Evolutionary conservation across 2,113 vertebrate species (phyloP), one percentile per base, ranked within the genome.

Genomic region (Desmodus rotundus): DNA sequence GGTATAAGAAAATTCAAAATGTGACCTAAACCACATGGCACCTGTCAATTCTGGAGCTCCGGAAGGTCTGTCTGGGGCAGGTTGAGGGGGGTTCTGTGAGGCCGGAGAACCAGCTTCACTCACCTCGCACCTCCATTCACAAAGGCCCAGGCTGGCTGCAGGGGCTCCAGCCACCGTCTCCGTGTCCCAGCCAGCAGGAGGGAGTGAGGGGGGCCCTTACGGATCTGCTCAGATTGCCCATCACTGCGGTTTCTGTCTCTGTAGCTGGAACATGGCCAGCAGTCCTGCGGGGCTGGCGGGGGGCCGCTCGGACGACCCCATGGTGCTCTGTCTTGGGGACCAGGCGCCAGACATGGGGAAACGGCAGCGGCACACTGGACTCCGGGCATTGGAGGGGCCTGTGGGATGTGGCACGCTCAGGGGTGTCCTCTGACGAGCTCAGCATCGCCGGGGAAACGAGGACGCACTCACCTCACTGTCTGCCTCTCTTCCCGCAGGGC

Each of bases 401-500:
- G 43, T 0, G 6, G 76, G 97, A 93, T 26, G 38, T 16, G 41
- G 94, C 83, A 77, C 80, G 89, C 95, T 95, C 95, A 14, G 41
- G 91, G 96, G 89, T 70, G 91, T 96, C 20, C 24, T 85, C 80
- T 72, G 47, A 56, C 80, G 86, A 81, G 41, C 72, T 95, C 78
- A 43, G 84, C 86, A 89, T 63, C 82, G 3, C 2, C 0, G 7
- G 61, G 70, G 72, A 26, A 16, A 3, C 0, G 63, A 92, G 22
- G 58, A 61, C 84, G 33, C 96, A 33, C 77, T 56, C 2, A 2
- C 43, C 91, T 90, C 80, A 93, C 83, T 95, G 92, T 97, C 43
- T 63, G 16, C 38, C 11, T 96, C 88, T 91, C 72, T 93, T 81
- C 77, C 19, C 97, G 95, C 98, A 99, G 99, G 99, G 99, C 96